Evolutionary conservation across 1,140 invertebrate genomes (phyloP).

Genomic region (Drosophila virilis): DNA sequence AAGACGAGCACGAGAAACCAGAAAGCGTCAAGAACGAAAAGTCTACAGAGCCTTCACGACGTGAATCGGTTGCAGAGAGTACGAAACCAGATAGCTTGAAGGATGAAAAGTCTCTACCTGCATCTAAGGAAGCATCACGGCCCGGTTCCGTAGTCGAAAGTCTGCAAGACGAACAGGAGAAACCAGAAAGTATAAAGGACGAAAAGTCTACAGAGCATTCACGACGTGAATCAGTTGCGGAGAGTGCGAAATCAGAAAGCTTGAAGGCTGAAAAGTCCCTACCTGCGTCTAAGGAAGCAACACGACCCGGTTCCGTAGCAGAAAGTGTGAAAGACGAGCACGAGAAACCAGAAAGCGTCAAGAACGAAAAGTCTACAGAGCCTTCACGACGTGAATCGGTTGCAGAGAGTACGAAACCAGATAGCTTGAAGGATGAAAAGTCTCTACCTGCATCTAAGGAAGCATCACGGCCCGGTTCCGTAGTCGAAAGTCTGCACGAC

Average conservation of each 20-base stretch:
- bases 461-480: no score
- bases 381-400: conserved; percentile 13
- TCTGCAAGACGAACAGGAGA: conserved; percentile 11
- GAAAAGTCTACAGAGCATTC: neutral
- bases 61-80: conserved; percentile 28
- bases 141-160: conserved; percentile 30
- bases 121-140: conserved; percentile 33
- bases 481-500: no score
- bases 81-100: conserved; percentile 20
- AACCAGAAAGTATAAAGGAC: conserved; percentile 13
- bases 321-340: conserved; percentile 1
- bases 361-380: conserved; percentile 26
- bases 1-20: conserved; percentile 21
- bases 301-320: conserved; percentile 37
- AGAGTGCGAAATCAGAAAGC: neutral
- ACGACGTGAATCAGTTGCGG: no score
- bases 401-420: no score
- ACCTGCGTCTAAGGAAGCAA: conserved; percentile 31
- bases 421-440: neutral
- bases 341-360: conserved; percentile 8
- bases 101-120: conserved; percentile 23
- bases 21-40: neutral
- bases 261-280: conserved; percentile 17
- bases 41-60: conserved; percentile 35
- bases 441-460: no score